These are phyloP conservation scores for Pycnomerus fuliginosus DNA, from an alignment of 2,888 invertebrate species.

Conservation along the genomic window DNA sequence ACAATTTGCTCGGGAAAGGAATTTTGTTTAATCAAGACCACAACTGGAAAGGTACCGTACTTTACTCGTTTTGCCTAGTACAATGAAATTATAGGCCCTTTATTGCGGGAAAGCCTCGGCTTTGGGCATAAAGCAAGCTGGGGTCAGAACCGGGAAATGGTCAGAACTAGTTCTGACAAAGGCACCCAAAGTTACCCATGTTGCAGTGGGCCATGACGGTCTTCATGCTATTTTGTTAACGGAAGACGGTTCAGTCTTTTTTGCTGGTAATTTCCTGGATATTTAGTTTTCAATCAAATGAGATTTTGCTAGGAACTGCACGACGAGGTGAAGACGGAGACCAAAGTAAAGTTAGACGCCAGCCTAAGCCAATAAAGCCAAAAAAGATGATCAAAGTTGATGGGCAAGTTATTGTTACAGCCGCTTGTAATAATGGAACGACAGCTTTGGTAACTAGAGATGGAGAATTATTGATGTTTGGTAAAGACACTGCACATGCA, in stretches of 20 bases:
- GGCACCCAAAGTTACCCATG: slow-evolving; percentile 70
- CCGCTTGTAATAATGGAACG: slow-evolving; percentile 93
- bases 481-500: slow-evolving; percentile 87
- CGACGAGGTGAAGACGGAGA: slow-evolving; percentile 94
- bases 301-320: slow-evolving; percentile 12
- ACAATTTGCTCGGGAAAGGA: slow-evolving; percentile 85
- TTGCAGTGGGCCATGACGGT: slow-evolving; percentile 92
- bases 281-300: too few relatives aligned
- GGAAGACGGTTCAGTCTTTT: slow-evolving; percentile 89
- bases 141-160: slow-evolving; percentile 59
- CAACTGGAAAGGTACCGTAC: slow-evolving; percentile 74
- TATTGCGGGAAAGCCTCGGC: slow-evolving; percentile 86
- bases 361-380: slow-evolving; percentile 88
- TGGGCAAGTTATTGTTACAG: slow-evolving; percentile 76
- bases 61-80: too few relatives aligned
- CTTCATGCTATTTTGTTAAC: slow-evolving; percentile 88
- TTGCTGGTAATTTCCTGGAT: slow-evolving; percentile 61
- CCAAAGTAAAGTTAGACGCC: slow-evolving; percentile 70
- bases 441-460: slow-evolving; percentile 89
- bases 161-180: slow-evolving; percentile 65
- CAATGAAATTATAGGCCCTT: slow-evolving; percentile 60
- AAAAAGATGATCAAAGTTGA: slow-evolving; percentile 91
- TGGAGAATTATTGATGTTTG: slow-evolving; percentile 90
- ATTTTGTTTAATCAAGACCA: slow-evolving; percentile 80
- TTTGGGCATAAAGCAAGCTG: slow-evolving; percentile 76